A percentile compares a stretch with the other conserved stretches of the same genome.
Conservation (phyloP, 64 coral and sea anemone species). For the Montipora sp. region DNA sequence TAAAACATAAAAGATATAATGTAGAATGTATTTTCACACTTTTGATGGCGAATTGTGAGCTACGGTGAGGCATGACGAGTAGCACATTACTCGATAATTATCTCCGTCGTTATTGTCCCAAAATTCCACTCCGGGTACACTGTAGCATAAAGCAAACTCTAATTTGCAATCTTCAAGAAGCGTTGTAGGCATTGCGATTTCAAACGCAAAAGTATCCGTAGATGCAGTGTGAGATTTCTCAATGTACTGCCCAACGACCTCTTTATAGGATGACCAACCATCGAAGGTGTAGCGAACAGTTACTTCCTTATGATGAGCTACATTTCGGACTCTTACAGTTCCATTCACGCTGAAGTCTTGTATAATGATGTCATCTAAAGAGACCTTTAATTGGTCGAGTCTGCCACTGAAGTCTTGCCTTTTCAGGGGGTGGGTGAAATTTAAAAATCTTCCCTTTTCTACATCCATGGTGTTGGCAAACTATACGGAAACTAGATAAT, state of each 20-base stretch:
- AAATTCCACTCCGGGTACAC: constrained; percentile 70
- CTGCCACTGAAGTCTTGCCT: constrained; percentile 66
- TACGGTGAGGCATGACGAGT: background rate
- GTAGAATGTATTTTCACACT: background rate
- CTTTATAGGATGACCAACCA: constrained; percentile 68
- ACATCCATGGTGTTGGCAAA: background rate
- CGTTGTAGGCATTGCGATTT: constrained; percentile 63
- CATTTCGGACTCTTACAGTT: constrained; percentile 82
- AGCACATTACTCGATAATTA: constrained; percentile 84
- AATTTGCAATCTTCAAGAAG: constrained; percentile 83
- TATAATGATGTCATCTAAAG: constrained; percentile 72
- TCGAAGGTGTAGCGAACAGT: constrained; percentile 83
- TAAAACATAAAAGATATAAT: background rate
- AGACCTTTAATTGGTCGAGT: constrained; percentile 74
- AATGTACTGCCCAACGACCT: constrained; percentile 65
- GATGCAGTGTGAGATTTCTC: constrained; percentile 57
- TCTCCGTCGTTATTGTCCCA: constrained; percentile 96
- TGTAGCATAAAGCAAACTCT: constrained; percentile 91
- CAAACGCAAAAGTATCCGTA: constrained; percentile 88
- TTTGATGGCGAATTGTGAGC: background rate
- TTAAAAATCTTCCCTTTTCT: constrained; percentile 66
- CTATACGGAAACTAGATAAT: no score
- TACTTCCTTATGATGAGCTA: constrained; percentile 82
- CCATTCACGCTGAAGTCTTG: constrained; percentile 71
- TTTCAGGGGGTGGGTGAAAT: constrained; percentile 79